Evolutionary conservation across 2,888 invertebrate genomes (phyloP), one percentile per base, ranked within the genome.

Genomic region (Euplagia quadripunctaria): DNA sequence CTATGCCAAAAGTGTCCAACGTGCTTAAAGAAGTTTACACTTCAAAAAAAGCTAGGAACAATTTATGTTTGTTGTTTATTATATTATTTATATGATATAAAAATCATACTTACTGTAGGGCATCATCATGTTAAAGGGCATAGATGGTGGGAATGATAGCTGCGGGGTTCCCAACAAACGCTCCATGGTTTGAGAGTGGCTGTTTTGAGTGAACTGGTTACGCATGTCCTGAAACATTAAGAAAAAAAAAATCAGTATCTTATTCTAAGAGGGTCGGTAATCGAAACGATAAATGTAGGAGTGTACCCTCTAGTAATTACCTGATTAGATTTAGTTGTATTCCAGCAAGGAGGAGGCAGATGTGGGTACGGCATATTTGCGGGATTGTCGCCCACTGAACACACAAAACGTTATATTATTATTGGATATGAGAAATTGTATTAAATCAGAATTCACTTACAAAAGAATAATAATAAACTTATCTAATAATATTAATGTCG

Each of bases 91-190:
- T 3, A 20, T 41, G 9, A 49, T 8, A 16, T 0, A 51, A 51
- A 12, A 43, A 68, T 8, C n/a, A 55, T 41, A 81, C 90, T 88
- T 82, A 94, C 96, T 94, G 77, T 93, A 95, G 0, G 96, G 95
- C 94, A 95, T 92, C 94, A 96, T 94, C 95, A 95, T 94, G 81
- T 94, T 94, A 85, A 89, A 94, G 0, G 96, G 95, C 92, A 94
- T 88, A 4, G 95, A 87, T 0, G 95, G 95, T 51, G 95, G 94
- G 83, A 86, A 94, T 2, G 93, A 86, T 86, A 94, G 84, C 77
- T 92, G 95, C 8, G 95, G 95, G 1, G 94, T 93, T 0, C 94
- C 93, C 85, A 94, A 78, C 75, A 95, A 81, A 0, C 95, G 92
- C 70, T 95, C 96, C 96, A 95, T 95, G 0, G 96, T 96, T 76